These are phyloP conservation scores for Ormyrus nitidulus DNA, from an alignment of 2,888 invertebrate genomes.

Conservation along the genomic window DNA sequence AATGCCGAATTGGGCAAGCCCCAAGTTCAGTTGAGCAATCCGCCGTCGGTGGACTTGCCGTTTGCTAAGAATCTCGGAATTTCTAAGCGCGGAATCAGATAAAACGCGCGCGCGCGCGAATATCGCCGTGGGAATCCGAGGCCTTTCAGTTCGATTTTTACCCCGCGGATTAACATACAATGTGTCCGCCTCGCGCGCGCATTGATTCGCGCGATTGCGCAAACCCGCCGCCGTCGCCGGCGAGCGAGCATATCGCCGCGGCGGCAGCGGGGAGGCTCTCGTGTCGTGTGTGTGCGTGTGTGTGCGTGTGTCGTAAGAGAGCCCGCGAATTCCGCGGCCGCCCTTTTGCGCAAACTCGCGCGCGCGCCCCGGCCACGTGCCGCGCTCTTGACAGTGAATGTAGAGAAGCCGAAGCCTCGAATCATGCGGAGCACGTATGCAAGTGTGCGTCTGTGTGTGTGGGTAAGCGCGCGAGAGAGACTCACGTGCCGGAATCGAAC, in stretches of 20 bases:
- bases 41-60: too few relatives aligned
- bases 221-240: background rate
- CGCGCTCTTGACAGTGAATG: constrained; percentile 34
- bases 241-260: too few relatives aligned
- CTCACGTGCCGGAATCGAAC: constrained; percentile 33
- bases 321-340: too few relatives aligned
- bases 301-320: constrained; percentile 41
- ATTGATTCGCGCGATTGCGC: constrained; percentile 12
- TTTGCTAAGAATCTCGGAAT: too few relatives aligned
- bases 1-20: too few relatives aligned
- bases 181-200: background rate
- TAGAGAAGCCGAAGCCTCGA: constrained; percentile 41
- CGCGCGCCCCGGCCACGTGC: constrained; percentile 35
- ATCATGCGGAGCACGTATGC: constrained; percentile 7
- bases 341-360: background rate
- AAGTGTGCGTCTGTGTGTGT: background rate
- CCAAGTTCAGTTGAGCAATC: too few relatives aligned
- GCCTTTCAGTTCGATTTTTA: too few relatives aligned
- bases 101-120: too few relatives aligned
- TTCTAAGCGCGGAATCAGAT: too few relatives aligned
- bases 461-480: constrained; percentile 17
- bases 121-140: too few relatives aligned
- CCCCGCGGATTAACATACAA: too few relatives aligned
- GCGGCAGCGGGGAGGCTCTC: too few relatives aligned
- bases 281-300: constrained; percentile 59